Base-by-base conservation (phyloP, 2,888 invertebrate genomes). In the Erebia aethiops region DNA sequence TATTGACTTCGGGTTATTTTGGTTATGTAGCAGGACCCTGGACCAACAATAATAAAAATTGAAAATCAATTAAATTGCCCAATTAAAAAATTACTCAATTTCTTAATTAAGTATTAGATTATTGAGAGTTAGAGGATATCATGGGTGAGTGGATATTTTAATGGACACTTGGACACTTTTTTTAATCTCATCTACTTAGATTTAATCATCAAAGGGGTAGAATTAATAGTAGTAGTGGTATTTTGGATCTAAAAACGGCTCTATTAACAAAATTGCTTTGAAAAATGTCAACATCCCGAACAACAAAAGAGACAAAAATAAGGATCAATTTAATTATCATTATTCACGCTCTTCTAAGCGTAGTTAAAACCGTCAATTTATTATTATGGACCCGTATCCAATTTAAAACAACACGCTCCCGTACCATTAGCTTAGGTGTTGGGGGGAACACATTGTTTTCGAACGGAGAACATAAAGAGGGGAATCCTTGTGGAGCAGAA, bases 371-470 rank as follows among this genome's bases (percentile, higher is more conserved):
- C 89, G 87, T 88, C 92, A 88, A 92, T 93, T 92, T 91, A 92
- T 93, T 92, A 92, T 91, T 89, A 90, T 88, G 88, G 87, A 89
- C 93, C 92, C 92, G 93, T 93, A 93, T 92, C 92, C 91, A 91
- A 93, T 92, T 92, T 93, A 90, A 92, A 93, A 92, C 91, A 92
- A 92, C 89, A 91, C 88, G 89, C 75, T 71, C 73, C 72, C 66
- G 8, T 51, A 69, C 85, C 88, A 89, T 89, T 88, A 62, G 46
- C 46, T 62, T 62, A 87, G 85, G 83, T 82, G 83, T 82, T 85
- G 75, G 77, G 90, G 86, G 66, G 87, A 83, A 79, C 77, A 85
- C 87, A 91, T 90, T 90, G 90, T 91, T 91, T 91, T 89, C 84
- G 83, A 84, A 87, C 81, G 81, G 80, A 82, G 82, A 87, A 87